Base-by-base conservation (phyloP, 2,888 invertebrate genomes). In the Stratiomys singularior region DNA sequence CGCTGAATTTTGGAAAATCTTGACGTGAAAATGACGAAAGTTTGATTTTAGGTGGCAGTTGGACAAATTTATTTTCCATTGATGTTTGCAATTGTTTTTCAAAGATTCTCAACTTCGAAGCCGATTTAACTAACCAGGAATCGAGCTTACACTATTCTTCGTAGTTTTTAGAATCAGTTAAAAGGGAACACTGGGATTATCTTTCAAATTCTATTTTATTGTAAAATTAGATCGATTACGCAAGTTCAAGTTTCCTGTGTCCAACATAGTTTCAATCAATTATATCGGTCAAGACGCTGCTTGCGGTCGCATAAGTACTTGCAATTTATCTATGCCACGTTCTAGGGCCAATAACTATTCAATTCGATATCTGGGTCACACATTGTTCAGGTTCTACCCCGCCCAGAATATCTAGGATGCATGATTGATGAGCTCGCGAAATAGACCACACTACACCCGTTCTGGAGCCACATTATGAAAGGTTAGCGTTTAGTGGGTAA, bases 351-450 rank as follows among this genome's bases (percentile, higher is more conserved):
- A 4, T 13, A 9, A 23, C 58, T 23, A 5, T 9, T 23, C 64
- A 13, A 28, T 64, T 64, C 23, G 15, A 15, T 64, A 28, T 21
- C 30, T 23, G 28, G 64, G 64, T 64, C 64, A 30, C 30, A 37
- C 37, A 64, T 28, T 28, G 30, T 64, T 15, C 13, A 64, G 30
- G n/a, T 15, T 27, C 28, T n/a, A 64, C 30, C 18, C 64, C 64
- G 64, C 64, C 64, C 64, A 64, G 28, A 5, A 25, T 21, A 60
- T 13, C 11, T 15, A 15, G 64, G 15, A 64, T 64, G 64, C 25
- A 64, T 64, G 64, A 64, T 64, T 64, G 64, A 64, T 64, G 64
- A 64, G 30, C 27, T 3, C n/a, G 64, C 64, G n/a, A 64, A 64
- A 28, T 64, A 27, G 13, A 60, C 27, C 28, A 37, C 3, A 37